A percentile compares a stretch with the other conserved stretches of the same genome.
phyloP scores from a whole-genome alignment of 2,888 invertebrate species.

The Plemyria rubiginata region DNA sequence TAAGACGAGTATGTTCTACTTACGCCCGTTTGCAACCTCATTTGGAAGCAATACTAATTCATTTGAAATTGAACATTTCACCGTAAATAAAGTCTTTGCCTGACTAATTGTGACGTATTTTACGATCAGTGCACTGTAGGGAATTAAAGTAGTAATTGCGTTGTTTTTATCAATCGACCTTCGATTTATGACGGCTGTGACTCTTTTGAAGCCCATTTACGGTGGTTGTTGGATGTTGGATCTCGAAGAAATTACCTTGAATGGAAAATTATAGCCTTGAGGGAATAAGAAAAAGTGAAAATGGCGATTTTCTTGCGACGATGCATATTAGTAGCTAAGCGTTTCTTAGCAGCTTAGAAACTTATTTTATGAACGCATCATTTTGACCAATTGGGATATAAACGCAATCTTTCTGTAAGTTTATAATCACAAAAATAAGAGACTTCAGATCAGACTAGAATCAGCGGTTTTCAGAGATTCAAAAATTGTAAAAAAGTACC shows the following conservation, averaged over 20 bases:
- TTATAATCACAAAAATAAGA: neutral
- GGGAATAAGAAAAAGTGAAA: slow-evolving; percentile 53
- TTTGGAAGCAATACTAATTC: slow-evolving; percentile 46
- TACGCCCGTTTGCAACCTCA: slow-evolving; percentile 59
- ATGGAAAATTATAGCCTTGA: slow-evolving; percentile 48
- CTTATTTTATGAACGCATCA: neutral
- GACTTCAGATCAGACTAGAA: too few species aligned
- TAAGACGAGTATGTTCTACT: slow-evolving; percentile 47
- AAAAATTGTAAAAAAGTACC: too few species aligned
- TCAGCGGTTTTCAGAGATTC: too few species aligned
- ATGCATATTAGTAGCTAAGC: slow-evolving; percentile 11
- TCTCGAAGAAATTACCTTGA: slow-evolving; percentile 54
- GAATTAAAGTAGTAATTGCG: slow-evolving; percentile 74
- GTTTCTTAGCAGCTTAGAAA: slow-evolving; percentile 11
- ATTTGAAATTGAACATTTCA: slow-evolving; percentile 67
- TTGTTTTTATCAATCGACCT: slow-evolving; percentile 62
- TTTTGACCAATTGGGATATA: neutral
- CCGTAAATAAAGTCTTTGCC: slow-evolving; percentile 66
- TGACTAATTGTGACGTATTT: slow-evolving; percentile 81
- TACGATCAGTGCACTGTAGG: slow-evolving; percentile 66
- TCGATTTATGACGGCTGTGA: slow-evolving; percentile 71
- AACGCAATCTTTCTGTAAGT: neutral
- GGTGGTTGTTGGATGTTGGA: slow-evolving; percentile 59
- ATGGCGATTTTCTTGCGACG: slow-evolving; percentile 33
- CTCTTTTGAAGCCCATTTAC: slow-evolving; percentile 66